phyloP scores from a whole-genome alignment of 2,113 vertebrate species.

The Lycaon pictus region DNA sequence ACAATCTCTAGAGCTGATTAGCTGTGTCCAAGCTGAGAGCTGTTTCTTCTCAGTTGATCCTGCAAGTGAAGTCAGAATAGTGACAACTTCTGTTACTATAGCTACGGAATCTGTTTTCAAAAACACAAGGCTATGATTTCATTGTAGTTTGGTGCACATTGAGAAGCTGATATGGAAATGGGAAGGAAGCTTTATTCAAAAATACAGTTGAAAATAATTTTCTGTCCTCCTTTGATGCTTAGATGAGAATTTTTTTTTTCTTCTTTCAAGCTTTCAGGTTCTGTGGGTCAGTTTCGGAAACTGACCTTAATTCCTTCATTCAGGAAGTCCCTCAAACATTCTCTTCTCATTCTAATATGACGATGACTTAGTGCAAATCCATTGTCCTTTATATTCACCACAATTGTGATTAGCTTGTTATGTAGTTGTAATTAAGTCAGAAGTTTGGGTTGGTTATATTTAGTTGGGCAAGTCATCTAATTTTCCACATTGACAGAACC shows the following conservation, averaged over 20 bases:
- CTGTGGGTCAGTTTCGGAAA: background rate
- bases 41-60: background rate
- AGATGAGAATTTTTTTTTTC: background rate
- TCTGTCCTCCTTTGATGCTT: background rate
- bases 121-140: conserved; percentile 68
- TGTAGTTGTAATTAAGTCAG: background rate
- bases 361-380: background rate
- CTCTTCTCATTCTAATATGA: background rate
- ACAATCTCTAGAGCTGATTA: background rate
- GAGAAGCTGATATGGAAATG: conserved; percentile 1
- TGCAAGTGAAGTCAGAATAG: background rate
- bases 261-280: background rate
- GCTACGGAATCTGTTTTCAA: conserved; percentile 71
- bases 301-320: background rate
- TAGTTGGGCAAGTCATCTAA: background rate
- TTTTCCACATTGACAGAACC: background rate
- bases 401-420: background rate
- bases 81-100: conserved; percentile 70
- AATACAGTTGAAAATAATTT: background rate
- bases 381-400: no score
- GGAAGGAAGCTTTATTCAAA: background rate
- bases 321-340: background rate
- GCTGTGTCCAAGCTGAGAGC: background rate
- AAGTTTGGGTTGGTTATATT: background rate
- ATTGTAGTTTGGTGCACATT: background rate